Percentiles rank a stretch among this genome's conserved stretches.
phyloP scores from a whole-genome alignment of 2,113 vertebrate genomes.

The Pelodiscus sinensis region DNA sequence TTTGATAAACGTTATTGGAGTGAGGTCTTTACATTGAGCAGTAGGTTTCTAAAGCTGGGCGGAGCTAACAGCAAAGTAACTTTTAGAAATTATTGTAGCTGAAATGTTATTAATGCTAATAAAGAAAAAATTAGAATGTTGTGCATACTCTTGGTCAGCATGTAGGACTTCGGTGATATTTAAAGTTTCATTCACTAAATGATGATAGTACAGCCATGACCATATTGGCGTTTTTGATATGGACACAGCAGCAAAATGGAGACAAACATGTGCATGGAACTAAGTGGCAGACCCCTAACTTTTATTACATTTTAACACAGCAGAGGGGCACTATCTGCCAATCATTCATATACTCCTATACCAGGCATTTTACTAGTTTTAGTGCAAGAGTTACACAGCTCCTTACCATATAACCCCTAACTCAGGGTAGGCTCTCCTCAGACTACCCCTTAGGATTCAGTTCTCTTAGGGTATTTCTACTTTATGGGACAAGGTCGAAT shows the following conservation, averaged over 20 bases:
- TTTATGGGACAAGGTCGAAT: too few relatives aligned
- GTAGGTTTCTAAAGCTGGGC: neutral
- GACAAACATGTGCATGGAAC: neutral
- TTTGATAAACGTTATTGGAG: neutral
- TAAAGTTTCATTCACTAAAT: constrained; percentile 46
- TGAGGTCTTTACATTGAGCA: neutral
- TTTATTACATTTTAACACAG: neutral
- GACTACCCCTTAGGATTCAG: neutral
- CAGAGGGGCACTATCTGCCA: neutral
- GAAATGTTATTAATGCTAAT: neutral
- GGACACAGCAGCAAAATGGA: neutral
- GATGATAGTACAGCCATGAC: neutral
- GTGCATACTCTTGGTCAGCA: neutral
- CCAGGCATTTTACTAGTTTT: neutral
- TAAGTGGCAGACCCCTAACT: neutral
- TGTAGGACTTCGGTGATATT: neutral
- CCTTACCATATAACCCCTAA: neutral
- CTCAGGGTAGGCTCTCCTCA: neutral
- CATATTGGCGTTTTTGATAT: neutral
- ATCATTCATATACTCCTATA: neutral
- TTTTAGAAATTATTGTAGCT: neutral
- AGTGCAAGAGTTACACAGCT: neutral
- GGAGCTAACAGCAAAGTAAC: neutral
- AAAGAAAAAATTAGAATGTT: too few relatives aligned
- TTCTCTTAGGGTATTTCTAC: neutral